Base-by-base conservation (phyloP, 2,113 vertebrate genomes). In the Oncorhynchus tshawytscha region DNA sequence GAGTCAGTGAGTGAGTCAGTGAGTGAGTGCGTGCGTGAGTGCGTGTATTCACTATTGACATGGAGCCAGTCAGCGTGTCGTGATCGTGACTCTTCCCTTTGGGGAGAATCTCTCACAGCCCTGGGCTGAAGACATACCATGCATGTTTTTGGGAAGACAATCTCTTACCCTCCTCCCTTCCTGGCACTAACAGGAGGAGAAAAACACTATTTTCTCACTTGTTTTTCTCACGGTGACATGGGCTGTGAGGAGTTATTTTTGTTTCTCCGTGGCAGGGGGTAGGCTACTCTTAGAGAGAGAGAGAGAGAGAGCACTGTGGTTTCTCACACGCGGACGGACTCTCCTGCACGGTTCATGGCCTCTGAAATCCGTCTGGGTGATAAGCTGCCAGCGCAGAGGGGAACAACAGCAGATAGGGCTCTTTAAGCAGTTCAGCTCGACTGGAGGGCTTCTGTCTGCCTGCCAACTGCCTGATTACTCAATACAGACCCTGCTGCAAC, bases 381-480 rank as follows among this genome's bases (percentile, higher is more conserved):
- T 92, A 91, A 91, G 88, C 91, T 88, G 88, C 89, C 85, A 86
- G 87, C 45, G 68, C 81, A 77, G 82, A 77, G 76, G 82, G 86
- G 86, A 88, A 85, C 87, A 90, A 85, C 86, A 90, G 87, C 86
- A 90, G 87, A 91, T 86, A 90, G 82, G 85, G 86, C 90, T 90
- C 90, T 90, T 86, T 88, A 90, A 91, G 91, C 87, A 82, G 88
- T 90, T 92, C 91, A 86, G 86, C 88, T 83, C 87, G 80, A 88
- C 88, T 84, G 79, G 88, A 90, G 82, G 85, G 83, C 82, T 89
- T 89, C 88, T 89, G 91, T 90, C 88, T 88, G 87, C 82, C 90
- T 92, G 92, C 91, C 91, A 92, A 88, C 84, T 82, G 73, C 79
- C 82, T 87, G 87, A 93, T 92, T 91, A 91, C 89, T 92, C 91